Evolutionary conservation across 2,113 vertebrate genomes (phyloP), one percentile per base, ranked within the genome.

Genomic region (Eonycteris spelaea): DNA sequence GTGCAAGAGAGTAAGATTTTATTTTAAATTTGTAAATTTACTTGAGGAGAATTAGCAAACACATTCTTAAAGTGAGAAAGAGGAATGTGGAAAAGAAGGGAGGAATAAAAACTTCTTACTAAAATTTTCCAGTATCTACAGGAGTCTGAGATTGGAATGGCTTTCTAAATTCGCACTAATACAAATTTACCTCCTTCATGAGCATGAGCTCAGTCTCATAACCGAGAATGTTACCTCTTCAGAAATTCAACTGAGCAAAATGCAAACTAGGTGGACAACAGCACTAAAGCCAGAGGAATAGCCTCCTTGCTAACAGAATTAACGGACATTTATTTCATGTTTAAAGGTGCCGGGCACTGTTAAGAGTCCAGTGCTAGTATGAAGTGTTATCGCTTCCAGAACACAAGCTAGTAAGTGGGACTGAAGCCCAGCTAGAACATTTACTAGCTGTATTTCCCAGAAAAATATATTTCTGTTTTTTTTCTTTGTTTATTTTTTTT

Each of bases 231-330:
- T 96, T 43, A 68, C 55, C 61, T 61, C 75, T 95, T 89, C 53
- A 68, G 65, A 92, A 94, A 75, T 30, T 53, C 53, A 80, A 35
- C 40, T 7, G 2, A 95, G 38, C n/a, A 95, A 73, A 97, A 79
- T 6, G 9, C 35, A 94, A 92, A 8, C 1, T 13, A 63, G 53
- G 18, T 38, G 61, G 87, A 85, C 95, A 84, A 75, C 74, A 67
- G 14, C 26, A 70, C 51, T 67, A 70, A 59, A 77, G 48, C 45
- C 65, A 80, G 75, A 94, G 84, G 35, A 67, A 57, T 33, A 43
- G 55, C 18, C 33, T 75, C 84, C 45, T 86, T 57, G 71, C 86
- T 92, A 74, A 90, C 21, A 90, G 85, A 83, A 87, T 93, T 84
- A 86, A 88, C 59, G 84, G 53, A 33, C 70, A 90, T 88, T 88